Conservation (phyloP, 2,888 invertebrate species). For the Cephus pulcher region DNA sequence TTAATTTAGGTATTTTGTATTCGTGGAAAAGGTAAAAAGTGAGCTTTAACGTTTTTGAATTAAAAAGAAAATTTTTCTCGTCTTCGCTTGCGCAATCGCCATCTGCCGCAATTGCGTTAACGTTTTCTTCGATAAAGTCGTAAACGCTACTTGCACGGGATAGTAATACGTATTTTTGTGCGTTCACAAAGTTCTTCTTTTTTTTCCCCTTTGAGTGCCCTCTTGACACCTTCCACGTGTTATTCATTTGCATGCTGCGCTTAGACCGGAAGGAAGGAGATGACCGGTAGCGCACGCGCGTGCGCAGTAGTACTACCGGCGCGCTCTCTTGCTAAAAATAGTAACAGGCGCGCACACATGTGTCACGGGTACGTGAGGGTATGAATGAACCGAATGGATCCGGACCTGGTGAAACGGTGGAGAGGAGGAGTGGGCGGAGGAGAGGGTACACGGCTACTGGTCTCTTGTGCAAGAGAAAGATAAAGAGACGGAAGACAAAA, state of each 20-base stretch:
- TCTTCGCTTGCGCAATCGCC: no score
- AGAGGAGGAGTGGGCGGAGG: neutral
- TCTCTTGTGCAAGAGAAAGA: no score
- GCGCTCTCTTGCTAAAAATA: slow-evolving; percentile 41
- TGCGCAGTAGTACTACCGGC: slow-evolving; percentile 25
- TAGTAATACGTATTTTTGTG: neutral
- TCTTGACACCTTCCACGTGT: slow-evolving; percentile 44
- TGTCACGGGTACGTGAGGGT: slow-evolving; percentile 39
- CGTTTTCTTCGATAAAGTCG: neutral
- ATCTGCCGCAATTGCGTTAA: no score
- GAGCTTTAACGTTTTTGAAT: no score
- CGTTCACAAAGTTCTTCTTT: slow-evolving; percentile 23
- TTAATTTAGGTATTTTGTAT: no score
- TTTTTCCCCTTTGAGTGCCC: slow-evolving; percentile 13
- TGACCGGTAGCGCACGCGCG: slow-evolving; percentile 33
- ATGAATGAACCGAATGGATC: slow-evolving; percentile 32
- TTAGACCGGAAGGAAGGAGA: slow-evolving; percentile 46
- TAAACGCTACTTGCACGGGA: slow-evolving; percentile 16
- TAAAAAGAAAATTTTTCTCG: no score
- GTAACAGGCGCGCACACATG: slow-evolving; percentile 25
- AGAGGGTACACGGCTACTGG: slow-evolving; percentile 16
- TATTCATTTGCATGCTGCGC: slow-evolving; percentile 21
- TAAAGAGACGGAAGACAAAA: no score
- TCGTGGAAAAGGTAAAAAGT: no score
- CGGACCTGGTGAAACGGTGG: neutral